Conservation (phyloP, 2,888 invertebrate species). For the Neocrepidodera transversa region DNA sequence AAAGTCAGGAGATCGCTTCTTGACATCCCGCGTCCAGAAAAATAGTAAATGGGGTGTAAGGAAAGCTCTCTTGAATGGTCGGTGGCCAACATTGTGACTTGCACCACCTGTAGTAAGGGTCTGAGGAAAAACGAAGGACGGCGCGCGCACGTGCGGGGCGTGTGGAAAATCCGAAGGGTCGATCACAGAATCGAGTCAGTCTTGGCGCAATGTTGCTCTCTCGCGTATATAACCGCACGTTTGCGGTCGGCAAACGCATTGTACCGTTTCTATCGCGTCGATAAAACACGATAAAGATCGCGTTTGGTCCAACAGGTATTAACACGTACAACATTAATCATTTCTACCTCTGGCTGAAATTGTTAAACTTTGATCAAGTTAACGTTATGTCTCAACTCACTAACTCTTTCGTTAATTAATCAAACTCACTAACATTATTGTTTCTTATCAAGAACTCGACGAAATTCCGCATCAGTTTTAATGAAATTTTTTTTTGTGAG, state of each 20-base stretch:
- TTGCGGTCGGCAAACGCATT: constrained; percentile 53
- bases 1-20: constrained; percentile 33
- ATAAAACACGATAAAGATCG: constrained; percentile 33
- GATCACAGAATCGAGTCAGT: constrained; percentile 54
- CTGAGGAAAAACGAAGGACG: constrained; percentile 43
- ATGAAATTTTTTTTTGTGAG: constrained; percentile 30
- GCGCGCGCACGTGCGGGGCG: constrained; percentile 56
- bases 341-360: constrained; percentile 2
- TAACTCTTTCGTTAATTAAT: constrained; percentile 42
- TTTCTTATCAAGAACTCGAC: constrained; percentile 5
- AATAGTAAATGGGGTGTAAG: constrained; percentile 36
- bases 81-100: constrained; percentile 43
- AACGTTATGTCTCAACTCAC: constrained; percentile 31
- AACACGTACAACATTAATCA: constrained; percentile 23
- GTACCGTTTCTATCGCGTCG: constrained; percentile 45
- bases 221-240: constrained; percentile 56
- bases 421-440: constrained; percentile 30
- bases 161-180: constrained; percentile 52
- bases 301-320: constrained; percentile 52
- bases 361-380: constrained; percentile 25
- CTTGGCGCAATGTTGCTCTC: constrained; percentile 57
- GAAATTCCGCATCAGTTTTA: background rate
- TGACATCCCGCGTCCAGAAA: constrained; percentile 39
- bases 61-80: constrained; percentile 34
- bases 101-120: constrained; percentile 58